A percentile compares a stretch with the other conserved stretches of the same genome.
These are phyloP conservation scores for Acanthopleura granulata DNA, from an alignment of 2,888 invertebrate species.

Conservation along the genomic window DNA sequence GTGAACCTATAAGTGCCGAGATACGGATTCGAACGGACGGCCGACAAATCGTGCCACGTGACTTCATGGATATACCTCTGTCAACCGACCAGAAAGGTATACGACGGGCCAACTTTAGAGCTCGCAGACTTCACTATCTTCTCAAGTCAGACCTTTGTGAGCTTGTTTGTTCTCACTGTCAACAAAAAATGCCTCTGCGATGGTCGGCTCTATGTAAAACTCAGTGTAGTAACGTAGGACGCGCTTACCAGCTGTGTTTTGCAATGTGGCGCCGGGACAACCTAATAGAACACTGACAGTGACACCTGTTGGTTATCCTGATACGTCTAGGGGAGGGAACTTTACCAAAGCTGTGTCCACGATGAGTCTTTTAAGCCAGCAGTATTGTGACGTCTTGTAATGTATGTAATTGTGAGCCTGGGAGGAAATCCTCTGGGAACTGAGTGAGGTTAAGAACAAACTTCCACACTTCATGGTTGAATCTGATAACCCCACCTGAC, in stretches of 20 bases:
- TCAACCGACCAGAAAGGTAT: background rate
- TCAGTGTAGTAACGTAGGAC: background rate
- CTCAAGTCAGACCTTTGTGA: constrained; percentile 1
- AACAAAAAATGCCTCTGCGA: background rate
- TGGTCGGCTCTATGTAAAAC: background rate
- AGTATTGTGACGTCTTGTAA: too few species aligned
- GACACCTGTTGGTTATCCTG: too few species aligned
- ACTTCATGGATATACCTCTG: background rate
- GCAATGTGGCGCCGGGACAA: background rate
- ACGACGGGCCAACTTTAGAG: background rate
- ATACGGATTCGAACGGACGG: background rate
- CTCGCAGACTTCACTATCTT: background rate
- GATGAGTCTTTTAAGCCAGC: too few species aligned
- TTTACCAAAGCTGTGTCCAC: too few species aligned
- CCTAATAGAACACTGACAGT: background rate
- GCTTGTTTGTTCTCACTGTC: background rate
- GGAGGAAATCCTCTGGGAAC: too few species aligned
- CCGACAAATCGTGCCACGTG: background rate
- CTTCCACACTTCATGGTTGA: too few species aligned
- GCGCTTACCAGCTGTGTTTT: background rate
- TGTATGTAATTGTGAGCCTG: too few species aligned
- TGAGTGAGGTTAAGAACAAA: too few species aligned
- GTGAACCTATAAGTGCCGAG: background rate
- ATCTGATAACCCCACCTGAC: too few species aligned
- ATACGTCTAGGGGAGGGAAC: too few species aligned